These are phyloP conservation scores for Pogonophryne albipinna DNA, from an alignment of 2,797 vertebrate species.

Conservation along the genomic window DNA sequence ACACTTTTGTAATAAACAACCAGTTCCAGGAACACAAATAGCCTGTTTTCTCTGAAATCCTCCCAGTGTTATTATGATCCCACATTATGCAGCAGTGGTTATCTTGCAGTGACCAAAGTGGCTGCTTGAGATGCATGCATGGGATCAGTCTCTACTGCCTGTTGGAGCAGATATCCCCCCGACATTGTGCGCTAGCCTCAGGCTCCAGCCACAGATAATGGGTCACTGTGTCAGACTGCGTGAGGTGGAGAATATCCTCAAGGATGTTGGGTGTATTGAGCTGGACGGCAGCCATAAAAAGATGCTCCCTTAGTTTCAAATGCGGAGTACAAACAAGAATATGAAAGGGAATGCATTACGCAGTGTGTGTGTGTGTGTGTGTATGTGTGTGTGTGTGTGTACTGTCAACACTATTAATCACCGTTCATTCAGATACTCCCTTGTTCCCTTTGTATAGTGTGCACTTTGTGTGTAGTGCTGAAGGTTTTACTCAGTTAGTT, in stretches of 20 bases:
- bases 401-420: conserved; percentile 49
- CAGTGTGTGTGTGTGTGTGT: conserved; percentile 28
- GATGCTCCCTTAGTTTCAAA: conserved; percentile 28
- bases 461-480: conserved; percentile 6
- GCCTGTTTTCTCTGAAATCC: conserved; percentile 11
- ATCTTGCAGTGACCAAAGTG: conserved; percentile 65
- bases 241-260: conserved; percentile 67
- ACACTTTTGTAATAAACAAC: neutral
- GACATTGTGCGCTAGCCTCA: conserved; percentile 73
- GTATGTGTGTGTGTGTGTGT: conserved; percentile 20
- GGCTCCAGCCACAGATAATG: conserved; percentile 79
- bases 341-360: conserved; percentile 38
- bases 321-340: conserved; percentile 14
- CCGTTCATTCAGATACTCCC: conserved; percentile 18
- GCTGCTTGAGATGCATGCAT: conserved; percentile 58
- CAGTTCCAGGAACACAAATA: neutral
- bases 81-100: conserved; percentile 73
- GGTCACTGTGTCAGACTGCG: conserved; percentile 85
- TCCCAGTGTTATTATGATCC: conserved; percentile 52
- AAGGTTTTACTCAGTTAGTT: conserved; percentile 29
- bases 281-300: conserved; percentile 54
- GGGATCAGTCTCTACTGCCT: conserved; percentile 65
- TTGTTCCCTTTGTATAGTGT: conserved; percentile 7
- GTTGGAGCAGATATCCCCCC: conserved; percentile 66
- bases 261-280: conserved; percentile 64